These are phyloP conservation scores for Macrobrachium nipponense DNA, from an alignment of 1,140 invertebrate genomes.

Conservation along the genomic window DNA sequence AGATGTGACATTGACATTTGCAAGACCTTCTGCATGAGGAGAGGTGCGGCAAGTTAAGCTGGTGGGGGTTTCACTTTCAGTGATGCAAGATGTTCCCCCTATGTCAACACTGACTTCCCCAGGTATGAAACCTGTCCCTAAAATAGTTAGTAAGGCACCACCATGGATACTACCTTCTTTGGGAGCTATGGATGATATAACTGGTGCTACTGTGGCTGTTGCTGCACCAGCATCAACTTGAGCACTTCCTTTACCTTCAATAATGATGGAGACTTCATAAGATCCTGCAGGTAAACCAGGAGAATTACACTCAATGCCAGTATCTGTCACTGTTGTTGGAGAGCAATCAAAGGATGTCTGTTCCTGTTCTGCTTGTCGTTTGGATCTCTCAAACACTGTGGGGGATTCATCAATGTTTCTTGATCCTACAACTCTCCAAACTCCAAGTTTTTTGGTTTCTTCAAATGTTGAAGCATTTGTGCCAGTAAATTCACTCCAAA, in stretches of 20 bases:
- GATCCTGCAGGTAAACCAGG: not conserved
- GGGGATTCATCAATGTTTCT: too few relatives aligned
- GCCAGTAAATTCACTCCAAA: conserved; percentile 9
- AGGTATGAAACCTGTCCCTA: conserved; percentile 22
- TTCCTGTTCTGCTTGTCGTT: not conserved
- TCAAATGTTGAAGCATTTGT: not conserved
- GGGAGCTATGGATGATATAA: not conserved
- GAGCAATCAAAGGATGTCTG: not conserved
- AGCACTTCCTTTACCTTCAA: conserved; percentile 3
- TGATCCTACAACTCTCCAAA: conserved; percentile 18
- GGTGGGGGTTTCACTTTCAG: not conserved
- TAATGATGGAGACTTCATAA: conserved; percentile 3
- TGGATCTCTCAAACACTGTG: not conserved
- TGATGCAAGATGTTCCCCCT: not conserved
- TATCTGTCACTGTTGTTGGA: not conserved
- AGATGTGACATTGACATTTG: not conserved
- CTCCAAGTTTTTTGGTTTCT: not conserved
- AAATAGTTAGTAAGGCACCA: conserved; percentile 18
- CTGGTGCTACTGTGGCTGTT: conserved; percentile 7
- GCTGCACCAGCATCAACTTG: not conserved
- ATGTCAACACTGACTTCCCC: conserved; percentile 24
- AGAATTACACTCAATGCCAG: not conserved
- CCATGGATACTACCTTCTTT: conserved; percentile 31
- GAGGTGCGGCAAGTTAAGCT: conserved; percentile 21
- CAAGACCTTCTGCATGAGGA: not conserved